Evolutionary conservation across 1,140 invertebrate species (phyloP).

Genomic region (Drosophila ercepeae): DNA sequence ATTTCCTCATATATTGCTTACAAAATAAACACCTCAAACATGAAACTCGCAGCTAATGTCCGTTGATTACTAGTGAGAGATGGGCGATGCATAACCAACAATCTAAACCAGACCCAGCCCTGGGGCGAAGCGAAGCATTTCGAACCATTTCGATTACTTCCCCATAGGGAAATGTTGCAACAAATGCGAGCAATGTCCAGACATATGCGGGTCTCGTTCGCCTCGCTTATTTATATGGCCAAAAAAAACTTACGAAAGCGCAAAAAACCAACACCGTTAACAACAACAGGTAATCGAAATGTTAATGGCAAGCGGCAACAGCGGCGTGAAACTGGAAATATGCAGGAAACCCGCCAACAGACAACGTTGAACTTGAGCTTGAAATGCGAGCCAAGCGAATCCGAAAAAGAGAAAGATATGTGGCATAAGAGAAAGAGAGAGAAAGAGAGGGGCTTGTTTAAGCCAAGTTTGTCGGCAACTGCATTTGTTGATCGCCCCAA

Average conservation of each 20-base stretch:
- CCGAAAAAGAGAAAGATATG: slow-evolving; percentile 11
- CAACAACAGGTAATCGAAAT: slow-evolving; percentile 59
- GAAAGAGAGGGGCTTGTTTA: neutral
- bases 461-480: slow-evolving; percentile 32
- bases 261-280: slow-evolving; percentile 25
- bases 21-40: slow-evolving; percentile 37
- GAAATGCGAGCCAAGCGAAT: slow-evolving; percentile 60
- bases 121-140: slow-evolving; percentile 17
- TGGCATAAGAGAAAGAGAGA: neutral
- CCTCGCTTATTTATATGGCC: slow-evolving; percentile 7
- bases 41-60: slow-evolving; percentile 59
- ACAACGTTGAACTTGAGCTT: slow-evolving; percentile 78
- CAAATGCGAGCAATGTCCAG: slow-evolving; percentile 66
- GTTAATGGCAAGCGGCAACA: slow-evolving; percentile 59
- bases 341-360: slow-evolving; percentile 44
- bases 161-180: slow-evolving; percentile 66
- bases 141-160: slow-evolving; percentile 62
- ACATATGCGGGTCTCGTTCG: slow-evolving; percentile 29
- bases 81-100: slow-evolving; percentile 39
- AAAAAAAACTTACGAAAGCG: slow-evolving; percentile 52
- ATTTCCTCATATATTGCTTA: slow-evolving; percentile 62
- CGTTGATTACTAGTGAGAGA: slow-evolving; percentile 43
- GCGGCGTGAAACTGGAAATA: slow-evolving; percentile 63
- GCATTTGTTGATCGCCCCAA: slow-evolving; percentile 47
- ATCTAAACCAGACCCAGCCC: slow-evolving; percentile 18